Conservation (phyloP, 2,113 vertebrate species). For the Myrmophylax atrothorax region DNA sequence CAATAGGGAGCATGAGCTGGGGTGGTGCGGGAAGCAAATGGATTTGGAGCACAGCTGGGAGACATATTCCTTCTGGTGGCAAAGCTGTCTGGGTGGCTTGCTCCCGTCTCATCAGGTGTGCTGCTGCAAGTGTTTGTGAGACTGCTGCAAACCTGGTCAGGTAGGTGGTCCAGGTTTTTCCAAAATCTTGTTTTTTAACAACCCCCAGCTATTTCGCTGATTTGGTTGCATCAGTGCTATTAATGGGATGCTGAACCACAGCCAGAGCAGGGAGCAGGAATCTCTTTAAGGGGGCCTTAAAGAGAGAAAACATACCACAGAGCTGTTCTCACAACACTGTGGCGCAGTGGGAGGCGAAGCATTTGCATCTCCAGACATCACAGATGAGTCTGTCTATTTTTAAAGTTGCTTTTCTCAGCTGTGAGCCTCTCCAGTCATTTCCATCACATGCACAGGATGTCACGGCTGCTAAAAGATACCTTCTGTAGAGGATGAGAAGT, state of each 20-base stretch:
- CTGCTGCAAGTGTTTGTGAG: background rate
- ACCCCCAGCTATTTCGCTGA: background rate
- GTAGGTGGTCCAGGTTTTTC: background rate
- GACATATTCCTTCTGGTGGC: background rate
- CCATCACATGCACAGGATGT: background rate
- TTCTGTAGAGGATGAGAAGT: background rate
- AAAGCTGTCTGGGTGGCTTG: background rate
- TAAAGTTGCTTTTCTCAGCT: slow-evolving; percentile 21
- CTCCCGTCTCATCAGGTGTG: background rate
- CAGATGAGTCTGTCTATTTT: slow-evolving; percentile 30
- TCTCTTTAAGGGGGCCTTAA: background rate
- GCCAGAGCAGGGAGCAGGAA: background rate
- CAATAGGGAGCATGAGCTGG: background rate
- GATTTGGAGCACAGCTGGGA: background rate
- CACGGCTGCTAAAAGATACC: background rate
- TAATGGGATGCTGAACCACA: background rate
- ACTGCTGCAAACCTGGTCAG: background rate
- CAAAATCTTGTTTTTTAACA: background rate
- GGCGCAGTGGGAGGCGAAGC: background rate
- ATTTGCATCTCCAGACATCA: slow-evolving; percentile 23
- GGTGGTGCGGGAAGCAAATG: background rate
- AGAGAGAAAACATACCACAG: background rate
- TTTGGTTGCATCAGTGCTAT: background rate
- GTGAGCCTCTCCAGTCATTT: background rate
- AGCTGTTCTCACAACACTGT: background rate